Base-by-base conservation (phyloP, 2,797 vertebrate genomes). In the Malurus leucopterus region DNA sequence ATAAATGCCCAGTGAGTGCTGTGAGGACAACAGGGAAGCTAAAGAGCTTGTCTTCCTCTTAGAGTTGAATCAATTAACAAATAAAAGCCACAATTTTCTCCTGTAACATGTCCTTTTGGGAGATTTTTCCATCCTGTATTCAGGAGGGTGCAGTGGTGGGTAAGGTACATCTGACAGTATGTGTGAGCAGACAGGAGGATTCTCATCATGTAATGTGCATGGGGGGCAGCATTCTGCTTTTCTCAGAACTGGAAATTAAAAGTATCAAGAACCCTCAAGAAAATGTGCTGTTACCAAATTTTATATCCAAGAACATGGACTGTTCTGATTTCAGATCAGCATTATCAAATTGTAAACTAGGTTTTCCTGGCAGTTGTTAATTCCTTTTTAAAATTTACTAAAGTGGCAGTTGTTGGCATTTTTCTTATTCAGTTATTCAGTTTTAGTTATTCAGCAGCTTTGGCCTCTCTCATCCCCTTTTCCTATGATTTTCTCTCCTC, bases 31-130 rank as follows among this genome's bases (percentile, higher is more conserved):
- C 47, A 19, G 29, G 77, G 88, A 92, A 78, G 54, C 64, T n/a
- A 26, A 88, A 84, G 34, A 62, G 68, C 58, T 86, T 88, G 70
- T 88, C 80, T 73, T 92, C 50, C 64, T 92, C 47, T 49, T 53
- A 6, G 7, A 64, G 61, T 32, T 67, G 57, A 84, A 77, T 17
- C 41, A 54, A 13, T 84, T 70, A 64, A 88, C 3, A 4, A 77
- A 83, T 17, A 53, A 61, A 64, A 73, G 51, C 49, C 64, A 71
- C 29, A 5, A 15, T 82, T 86, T 70, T 43, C 76, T 76, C 50
- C 79, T 20, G 3, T 26, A 55, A 54, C 22, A 1, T 2, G 26
- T 30, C 43, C 57, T 71, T 79, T 54, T 55, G 21, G 36, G 49
- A 27, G 46, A 11, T 4, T 46, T 68, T 55, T 71, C 47, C n/a